Evolutionary conservation across 1,140 invertebrate species (phyloP), one percentile per base, ranked within the genome.

Genomic region (Gonioctena quinquepunctata): DNA sequence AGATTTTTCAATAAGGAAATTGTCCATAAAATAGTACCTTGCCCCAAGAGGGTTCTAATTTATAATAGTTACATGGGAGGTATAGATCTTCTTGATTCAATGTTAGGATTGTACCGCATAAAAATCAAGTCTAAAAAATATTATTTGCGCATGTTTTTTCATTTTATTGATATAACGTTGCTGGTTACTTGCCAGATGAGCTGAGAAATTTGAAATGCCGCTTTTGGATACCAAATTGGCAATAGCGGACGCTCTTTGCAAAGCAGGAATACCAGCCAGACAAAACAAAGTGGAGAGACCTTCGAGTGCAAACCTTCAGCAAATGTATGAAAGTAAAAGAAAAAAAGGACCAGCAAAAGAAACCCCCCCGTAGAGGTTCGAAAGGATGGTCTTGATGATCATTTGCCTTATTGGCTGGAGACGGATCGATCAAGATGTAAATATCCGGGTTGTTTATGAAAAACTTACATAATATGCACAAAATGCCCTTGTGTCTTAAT

Each of bases 131-230:
- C 28, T 11, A 33, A 13, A 49, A 65, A 65, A 16, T 23, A 5
- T 1, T 65, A 4, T 7, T 42, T 11, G 50, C 3, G 4, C 22
- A 19, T 42, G 6, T 48, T 11, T 6, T 63, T 28, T n/a, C 21
- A 65, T 16, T 7, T 22, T 8, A 19, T 21, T 27, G 19, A 22
- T 7, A 11, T 60, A 23, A 60, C 8, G 22, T n/a, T n/a, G 28
- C 28, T 75, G 69, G 73, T 23, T 75, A 60, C 60, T 76, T n/a
- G 70, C 52, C 18, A 59, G 70, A 50, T 62, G 70, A 61, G 21
- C 5, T 28, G 21, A 57, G 13, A 70, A 59, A 56, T 26, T 52
- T 50, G 25, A 66, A 23, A 28, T 72, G 27, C 42, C 66, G 7
- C 67, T 66, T 23, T 11, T 50, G 33, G 72, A 73, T 57, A 42